A percentile compares a stretch with the other conserved stretches of the same genome.
Conservation (phyloP, 1,140 invertebrate species). For the Probaryconus sp. region DNA sequence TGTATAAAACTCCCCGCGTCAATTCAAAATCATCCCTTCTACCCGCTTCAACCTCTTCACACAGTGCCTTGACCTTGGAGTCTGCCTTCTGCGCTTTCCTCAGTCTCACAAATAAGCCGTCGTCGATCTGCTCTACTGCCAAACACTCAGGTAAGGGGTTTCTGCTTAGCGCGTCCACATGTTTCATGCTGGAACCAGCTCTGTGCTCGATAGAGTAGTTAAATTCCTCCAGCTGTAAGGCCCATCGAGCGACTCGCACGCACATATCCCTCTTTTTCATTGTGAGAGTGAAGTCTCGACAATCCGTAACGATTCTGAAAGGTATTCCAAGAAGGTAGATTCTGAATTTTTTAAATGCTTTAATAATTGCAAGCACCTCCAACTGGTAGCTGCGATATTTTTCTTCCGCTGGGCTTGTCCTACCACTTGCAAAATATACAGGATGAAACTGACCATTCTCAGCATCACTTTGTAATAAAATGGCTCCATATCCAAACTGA, state of each 20-base stretch:
- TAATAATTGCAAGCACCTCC: constrained; percentile 55
- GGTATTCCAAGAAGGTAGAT: too few relatives aligned
- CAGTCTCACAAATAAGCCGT: constrained; percentile 2
- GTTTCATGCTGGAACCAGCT: constrained; percentile 48
- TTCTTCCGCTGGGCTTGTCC: constrained; percentile 56
- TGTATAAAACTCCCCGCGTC: background rate
- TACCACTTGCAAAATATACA: constrained; percentile 60
- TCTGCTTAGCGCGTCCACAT: constrained; percentile 67
- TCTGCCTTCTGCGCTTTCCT: background rate
- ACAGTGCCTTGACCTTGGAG: background rate
- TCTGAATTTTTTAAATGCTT: constrained; percentile 62
- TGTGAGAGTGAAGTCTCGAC: too few relatives aligned
- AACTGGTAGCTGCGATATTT: constrained; percentile 63
- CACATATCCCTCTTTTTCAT: constrained; percentile 61
- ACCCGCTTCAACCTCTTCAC: background rate
- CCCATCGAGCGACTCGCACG: constrained; percentile 67
- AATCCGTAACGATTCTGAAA: constrained; percentile 66
- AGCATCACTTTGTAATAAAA: constrained; percentile 1
- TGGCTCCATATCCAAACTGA: constrained; percentile 12
- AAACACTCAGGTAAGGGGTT: constrained; percentile 22
- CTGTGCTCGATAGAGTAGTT: constrained; percentile 60
- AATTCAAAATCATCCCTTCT: constrained; percentile 8
- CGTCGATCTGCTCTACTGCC: background rate
- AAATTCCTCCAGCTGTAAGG: constrained; percentile 63
- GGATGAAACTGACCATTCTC: constrained; percentile 53